These are phyloP conservation scores for Druon quercuslanigerum DNA, from an alignment of 1,140 invertebrate genomes.

Conservation along the genomic window DNA sequence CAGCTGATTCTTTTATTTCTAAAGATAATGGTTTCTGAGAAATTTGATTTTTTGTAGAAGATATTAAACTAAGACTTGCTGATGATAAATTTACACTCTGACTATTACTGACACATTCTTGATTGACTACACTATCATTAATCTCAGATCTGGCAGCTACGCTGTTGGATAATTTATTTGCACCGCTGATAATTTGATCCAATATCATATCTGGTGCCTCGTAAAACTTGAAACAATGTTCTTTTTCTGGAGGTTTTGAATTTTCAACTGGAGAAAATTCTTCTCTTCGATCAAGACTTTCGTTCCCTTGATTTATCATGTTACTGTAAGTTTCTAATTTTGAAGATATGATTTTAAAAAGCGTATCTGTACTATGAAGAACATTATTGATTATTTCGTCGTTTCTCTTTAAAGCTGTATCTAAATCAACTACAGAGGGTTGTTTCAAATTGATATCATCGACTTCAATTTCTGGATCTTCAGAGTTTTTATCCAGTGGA, in stretches of 20 bases:
- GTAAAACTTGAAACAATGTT: neutral
- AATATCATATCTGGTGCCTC: neutral
- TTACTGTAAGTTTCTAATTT: neutral
- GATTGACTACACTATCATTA: neutral
- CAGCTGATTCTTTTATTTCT: slow-evolving; percentile 18
- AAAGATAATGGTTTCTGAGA: neutral
- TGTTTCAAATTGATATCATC: slow-evolving; percentile 38
- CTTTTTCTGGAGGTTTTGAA: neutral
- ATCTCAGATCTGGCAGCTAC: neutral
- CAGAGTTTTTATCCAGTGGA: neutral
- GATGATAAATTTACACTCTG: slow-evolving; percentile 4
- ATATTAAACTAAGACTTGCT: slow-evolving; percentile 1
- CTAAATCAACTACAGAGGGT: slow-evolving; percentile 34
- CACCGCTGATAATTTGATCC: neutral
- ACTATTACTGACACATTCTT: neutral
- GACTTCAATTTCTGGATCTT: slow-evolving; percentile 3
- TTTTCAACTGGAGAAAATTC: neutral
- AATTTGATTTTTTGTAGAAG: slow-evolving; percentile 10
- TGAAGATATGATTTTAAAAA: slow-evolving; percentile 31
- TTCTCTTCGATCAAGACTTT: too few relatives aligned
- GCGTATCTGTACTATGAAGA: slow-evolving; percentile 29
- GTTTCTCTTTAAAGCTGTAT: slow-evolving; percentile 37
- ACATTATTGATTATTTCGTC: slow-evolving; percentile 39
- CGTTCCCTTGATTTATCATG: neutral
- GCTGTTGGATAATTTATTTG: neutral